These are phyloP conservation scores for Diorhabda elongata DNA, from an alignment of 1,140 invertebrate species.

Conservation along the genomic window DNA sequence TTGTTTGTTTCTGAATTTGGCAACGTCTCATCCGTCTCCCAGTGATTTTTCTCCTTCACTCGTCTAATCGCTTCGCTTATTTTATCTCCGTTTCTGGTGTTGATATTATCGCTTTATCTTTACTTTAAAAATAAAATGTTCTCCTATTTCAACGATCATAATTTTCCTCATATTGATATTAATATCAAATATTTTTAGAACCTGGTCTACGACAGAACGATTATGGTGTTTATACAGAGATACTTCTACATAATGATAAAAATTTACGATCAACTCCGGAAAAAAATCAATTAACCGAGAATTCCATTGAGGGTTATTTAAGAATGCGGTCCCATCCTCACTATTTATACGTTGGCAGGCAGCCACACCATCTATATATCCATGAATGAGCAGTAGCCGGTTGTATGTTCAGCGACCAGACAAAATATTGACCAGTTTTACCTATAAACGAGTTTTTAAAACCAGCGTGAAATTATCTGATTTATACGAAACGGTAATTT, in stretches of 20 bases:
- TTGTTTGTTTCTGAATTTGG: too few species aligned
- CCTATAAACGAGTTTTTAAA: constrained; percentile 13
- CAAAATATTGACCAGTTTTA: constrained; percentile 15
- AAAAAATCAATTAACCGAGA: constrained; percentile 17
- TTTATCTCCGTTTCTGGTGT: too few species aligned
- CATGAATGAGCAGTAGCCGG: constrained; percentile 17
- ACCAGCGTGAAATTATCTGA: constrained; percentile 6
- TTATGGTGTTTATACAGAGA: too few species aligned
- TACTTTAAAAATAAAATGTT: too few species aligned
- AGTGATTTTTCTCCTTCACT: too few species aligned
- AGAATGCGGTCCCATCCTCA: constrained; percentile 15
- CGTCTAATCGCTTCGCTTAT: too few species aligned
- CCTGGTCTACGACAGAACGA: too few species aligned
- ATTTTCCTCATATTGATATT: too few species aligned
- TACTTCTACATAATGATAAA: background rate
- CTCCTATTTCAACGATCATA: too few species aligned
- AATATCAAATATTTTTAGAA: too few species aligned
- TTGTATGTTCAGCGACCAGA: background rate
- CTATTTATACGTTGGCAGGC: constrained; percentile 15
- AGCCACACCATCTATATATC: background rate
- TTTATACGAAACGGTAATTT: constrained; percentile 7
- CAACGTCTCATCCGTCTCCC: too few species aligned
- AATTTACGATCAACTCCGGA: constrained; percentile 8
- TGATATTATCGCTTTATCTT: too few species aligned
- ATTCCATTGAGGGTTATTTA: constrained; percentile 7